These are phyloP conservation scores for Eumeta japonica DNA, from an alignment of 1,140 invertebrate genomes.

Conservation along the genomic window DNA sequence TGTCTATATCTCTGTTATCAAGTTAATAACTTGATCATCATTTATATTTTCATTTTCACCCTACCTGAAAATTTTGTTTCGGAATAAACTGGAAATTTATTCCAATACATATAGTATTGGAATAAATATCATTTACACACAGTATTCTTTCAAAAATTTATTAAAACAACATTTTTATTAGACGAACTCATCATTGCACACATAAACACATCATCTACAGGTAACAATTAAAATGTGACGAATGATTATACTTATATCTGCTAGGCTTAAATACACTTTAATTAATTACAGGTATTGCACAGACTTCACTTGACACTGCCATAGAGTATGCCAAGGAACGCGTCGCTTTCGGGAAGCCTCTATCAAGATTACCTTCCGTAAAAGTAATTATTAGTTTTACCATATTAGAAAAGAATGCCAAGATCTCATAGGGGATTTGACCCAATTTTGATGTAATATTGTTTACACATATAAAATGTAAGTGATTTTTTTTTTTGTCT, in stretches of 20 bases:
- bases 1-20: too few species aligned
- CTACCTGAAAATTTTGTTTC: too few species aligned
- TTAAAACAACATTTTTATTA: too few species aligned
- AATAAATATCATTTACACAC: too few species aligned
- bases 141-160: too few species aligned
- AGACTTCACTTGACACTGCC: conserved; percentile 83
- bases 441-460: conserved; percentile 3
- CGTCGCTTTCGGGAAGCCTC: conserved; percentile 75
- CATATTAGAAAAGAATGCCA: conserved; percentile 1
- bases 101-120: too few species aligned
- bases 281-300: conserved; percentile 65
- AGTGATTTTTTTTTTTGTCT: too few species aligned
- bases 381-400: conserved; percentile 61
- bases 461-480: conserved; percentile 1
- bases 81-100: neutral
- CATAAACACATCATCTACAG: too few species aligned
- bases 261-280: conserved; percentile 3
- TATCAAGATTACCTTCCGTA: conserved; percentile 76
- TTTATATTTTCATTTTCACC: too few species aligned
- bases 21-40: too few species aligned
- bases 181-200: too few species aligned
- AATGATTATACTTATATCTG: neutral
- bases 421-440: too few species aligned
- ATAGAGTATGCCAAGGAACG: conserved; percentile 80
- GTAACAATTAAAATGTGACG: neutral